Base-by-base conservation (phyloP, 2,888 invertebrate species). In the Diarsia mendica region DNA sequence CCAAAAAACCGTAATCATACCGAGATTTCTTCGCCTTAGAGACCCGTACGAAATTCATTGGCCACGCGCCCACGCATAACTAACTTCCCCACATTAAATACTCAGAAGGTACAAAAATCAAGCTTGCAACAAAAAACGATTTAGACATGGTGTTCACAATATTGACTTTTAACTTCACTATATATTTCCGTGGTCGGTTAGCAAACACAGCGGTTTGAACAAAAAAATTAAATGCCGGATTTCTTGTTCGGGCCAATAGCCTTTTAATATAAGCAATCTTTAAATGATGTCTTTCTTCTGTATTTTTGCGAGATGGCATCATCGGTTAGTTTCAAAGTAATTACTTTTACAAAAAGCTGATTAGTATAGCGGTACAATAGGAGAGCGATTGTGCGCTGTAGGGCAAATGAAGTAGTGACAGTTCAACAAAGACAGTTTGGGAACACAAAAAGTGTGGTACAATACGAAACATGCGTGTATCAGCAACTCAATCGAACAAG, bases 141-240 rank as follows among this genome's bases (percentile, higher is more conserved):
- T 87, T 87, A 81, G 85, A 39, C 75, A 87, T 84, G 89, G 86
- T 80, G 75, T 79, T 80, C 80, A 88, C 83, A 84, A 83, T 84
- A 79, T 88, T 88, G 84, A 80, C 82, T 88, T 85, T 81, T 69
- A 83, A 83, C 75, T 80, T 60, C n/a, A 72, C 55, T 72, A 79
- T 80, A 79, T 80, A 83, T 84, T 78, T 77, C 74, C 60, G 64
- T 79, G 65, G 72, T 58, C 76, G 67, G 79, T 84, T 78, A 74
- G 80, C 85, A 86, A 87, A 86, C 80, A 82, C 72, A 83, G 80
- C 85, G 77, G 78, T 77, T 63, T 60, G 44, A 75, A 80, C 74
- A 83, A 87, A 88, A 88, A 86, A 86, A 85, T 58, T 44, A 55
- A 75, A 64, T 49, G 78, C 67, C 74, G 18, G 65, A 77, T 82